These are phyloP conservation scores for Heliconius ethilla DNA, from an alignment of 2,888 invertebrate species.

Conservation along the genomic window DNA sequence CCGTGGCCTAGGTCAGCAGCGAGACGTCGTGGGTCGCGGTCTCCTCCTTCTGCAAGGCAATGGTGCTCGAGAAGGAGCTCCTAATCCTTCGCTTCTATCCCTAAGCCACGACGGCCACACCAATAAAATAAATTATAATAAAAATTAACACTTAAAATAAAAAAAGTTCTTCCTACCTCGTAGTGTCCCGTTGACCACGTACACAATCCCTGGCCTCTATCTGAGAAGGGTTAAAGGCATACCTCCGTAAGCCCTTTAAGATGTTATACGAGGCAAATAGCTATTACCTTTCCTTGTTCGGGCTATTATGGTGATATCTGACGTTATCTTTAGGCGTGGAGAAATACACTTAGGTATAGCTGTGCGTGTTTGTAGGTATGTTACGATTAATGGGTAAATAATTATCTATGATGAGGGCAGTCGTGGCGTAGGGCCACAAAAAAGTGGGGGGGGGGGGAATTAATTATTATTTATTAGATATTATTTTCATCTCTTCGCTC, in stretches of 20 bases:
- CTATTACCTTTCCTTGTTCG: slow-evolving; percentile 36
- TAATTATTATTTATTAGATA: too few species aligned
- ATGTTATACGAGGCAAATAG: slow-evolving; percentile 39
- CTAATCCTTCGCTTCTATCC: too few species aligned
- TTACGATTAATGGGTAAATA: not conserved
- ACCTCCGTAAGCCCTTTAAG: slow-evolving; percentile 38
- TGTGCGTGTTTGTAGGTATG: not conserved
- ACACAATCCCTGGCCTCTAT: slow-evolving; percentile 32
- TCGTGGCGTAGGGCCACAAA: not conserved
- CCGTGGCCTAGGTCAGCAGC: too few species aligned
- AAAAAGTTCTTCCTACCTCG: not conserved
- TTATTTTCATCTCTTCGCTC: too few species aligned
- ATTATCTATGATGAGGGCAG: not conserved
- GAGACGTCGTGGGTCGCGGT: too few species aligned
- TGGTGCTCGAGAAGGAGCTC: too few species aligned
- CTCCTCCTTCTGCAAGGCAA: too few species aligned
- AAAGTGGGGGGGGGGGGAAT: too few species aligned
- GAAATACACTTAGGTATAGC: not conserved
- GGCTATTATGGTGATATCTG: slow-evolving; percentile 33
- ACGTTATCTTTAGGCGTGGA: slow-evolving; percentile 17
- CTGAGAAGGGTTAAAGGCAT: slow-evolving; percentile 36
- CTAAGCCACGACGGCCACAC: not conserved
- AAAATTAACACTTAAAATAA: not conserved
- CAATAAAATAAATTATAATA: not conserved
- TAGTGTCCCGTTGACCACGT: slow-evolving; percentile 30